phyloP scores from a whole-genome alignment of 2,888 invertebrate genomes.

The Macaria liturata region DNA sequence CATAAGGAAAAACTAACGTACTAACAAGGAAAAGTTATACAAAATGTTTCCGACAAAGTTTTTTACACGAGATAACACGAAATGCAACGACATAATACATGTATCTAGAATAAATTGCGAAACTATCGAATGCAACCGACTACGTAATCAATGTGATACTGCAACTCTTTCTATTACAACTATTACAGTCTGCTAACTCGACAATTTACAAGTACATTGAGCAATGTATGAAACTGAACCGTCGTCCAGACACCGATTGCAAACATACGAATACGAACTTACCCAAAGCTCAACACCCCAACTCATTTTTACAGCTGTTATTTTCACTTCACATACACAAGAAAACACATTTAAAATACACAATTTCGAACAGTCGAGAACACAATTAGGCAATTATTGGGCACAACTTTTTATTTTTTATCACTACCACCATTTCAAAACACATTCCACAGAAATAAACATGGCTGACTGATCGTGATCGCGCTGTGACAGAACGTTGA shows the following conservation, averaged over 20 bases:
- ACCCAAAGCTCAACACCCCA: slow-evolving; percentile 88
- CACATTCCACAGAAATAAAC: slow-evolving; percentile 74
- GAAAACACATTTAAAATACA: slow-evolving; percentile 49
- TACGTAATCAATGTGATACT: no score
- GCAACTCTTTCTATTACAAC: no score
- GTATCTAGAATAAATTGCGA: no score
- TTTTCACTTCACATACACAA: slow-evolving; percentile 71
- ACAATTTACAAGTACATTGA: no score
- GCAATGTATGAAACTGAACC: no score
- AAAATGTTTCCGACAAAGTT: no score
- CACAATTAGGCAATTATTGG: slow-evolving; percentile 52
- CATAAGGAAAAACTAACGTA: no score
- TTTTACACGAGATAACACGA: no score
- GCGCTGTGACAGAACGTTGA: slow-evolving; percentile 55
- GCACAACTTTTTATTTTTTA: slow-evolving; percentile 65
- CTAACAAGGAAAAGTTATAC: no score
- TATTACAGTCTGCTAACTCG: no score
- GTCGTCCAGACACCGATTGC: no score
- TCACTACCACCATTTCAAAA: slow-evolving; percentile 78
- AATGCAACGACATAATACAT: no score
- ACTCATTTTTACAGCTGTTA: slow-evolving; percentile 81
- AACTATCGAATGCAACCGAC: not conserved
- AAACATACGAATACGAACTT: slow-evolving; percentile 38
- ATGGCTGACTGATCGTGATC: slow-evolving; percentile 76
- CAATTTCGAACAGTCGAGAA: slow-evolving; percentile 57